Percentiles rank a stretch among this genome's conserved stretches.
phyloP scores from a whole-genome alignment of 2,888 invertebrate genomes.

The Aelia acuminata region DNA sequence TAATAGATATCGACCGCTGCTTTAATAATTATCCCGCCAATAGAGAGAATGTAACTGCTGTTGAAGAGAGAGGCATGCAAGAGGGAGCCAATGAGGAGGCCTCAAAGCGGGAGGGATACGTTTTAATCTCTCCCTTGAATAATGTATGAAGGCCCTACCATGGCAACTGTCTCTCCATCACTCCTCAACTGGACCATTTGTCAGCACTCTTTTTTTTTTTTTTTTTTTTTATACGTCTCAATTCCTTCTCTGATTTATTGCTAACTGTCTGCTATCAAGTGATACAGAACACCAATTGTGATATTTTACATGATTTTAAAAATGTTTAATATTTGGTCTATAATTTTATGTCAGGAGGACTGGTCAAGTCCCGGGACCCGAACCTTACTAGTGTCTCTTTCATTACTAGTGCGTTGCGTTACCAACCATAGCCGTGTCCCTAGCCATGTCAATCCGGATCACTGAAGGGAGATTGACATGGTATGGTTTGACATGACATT shows the following conservation, averaged over 20 bases:
- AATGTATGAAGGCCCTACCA: conserved; percentile 31
- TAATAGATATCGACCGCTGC: conserved; percentile 3
- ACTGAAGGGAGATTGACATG: too few species aligned
- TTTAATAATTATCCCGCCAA: conserved; percentile 31
- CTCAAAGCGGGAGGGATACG: conserved; percentile 29
- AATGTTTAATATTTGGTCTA: too few species aligned
- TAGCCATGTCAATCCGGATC: too few species aligned
- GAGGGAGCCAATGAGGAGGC: conserved; percentile 19
- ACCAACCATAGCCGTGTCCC: too few species aligned
- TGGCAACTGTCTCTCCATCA: conserved; percentile 32
- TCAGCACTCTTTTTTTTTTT: neutral
- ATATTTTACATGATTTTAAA: neutral
- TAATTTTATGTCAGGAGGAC: too few species aligned
- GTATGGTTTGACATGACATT: too few species aligned
- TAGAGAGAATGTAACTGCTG: conserved; percentile 35
- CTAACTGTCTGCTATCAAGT: neutral
- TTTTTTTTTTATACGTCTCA: conserved; percentile 11
- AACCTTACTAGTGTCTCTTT: too few species aligned
- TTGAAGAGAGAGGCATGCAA: neutral
- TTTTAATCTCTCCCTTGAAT: conserved; percentile 45
- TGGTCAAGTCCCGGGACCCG: too few species aligned
- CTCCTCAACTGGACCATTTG: conserved; percentile 26
- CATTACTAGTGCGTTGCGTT: too few species aligned
- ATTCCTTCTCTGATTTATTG: neutral
- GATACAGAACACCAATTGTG: neutral